A percentile compares a stretch with the other conserved stretches of the same genome.
These are phyloP conservation scores for Brachionus calyciflorus DNA, from an alignment of 1,140 invertebrate species.

Conservation along the genomic window DNA sequence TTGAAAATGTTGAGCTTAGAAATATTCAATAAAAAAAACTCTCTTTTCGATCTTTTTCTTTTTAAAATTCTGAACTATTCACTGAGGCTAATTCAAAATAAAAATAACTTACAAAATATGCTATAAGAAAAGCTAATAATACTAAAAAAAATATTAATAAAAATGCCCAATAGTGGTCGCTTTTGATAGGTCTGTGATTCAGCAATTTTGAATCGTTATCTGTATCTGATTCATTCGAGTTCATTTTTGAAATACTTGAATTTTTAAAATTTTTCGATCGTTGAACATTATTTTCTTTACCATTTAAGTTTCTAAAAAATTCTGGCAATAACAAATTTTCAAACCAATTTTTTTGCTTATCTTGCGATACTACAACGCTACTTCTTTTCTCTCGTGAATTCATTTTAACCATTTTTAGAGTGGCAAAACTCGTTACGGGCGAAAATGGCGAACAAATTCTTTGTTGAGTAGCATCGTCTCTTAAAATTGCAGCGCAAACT, in stretches of 20 bases:
- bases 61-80: conserved; percentile 1
- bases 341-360: conserved; percentile 53
- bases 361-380: conserved; percentile 65
- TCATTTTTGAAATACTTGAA: conserved; percentile 39
- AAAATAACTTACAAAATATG: conserved; percentile 53
- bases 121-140: conserved; percentile 67
- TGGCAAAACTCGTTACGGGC: conserved; percentile 59
- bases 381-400: conserved; percentile 52
- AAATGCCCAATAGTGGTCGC: conserved; percentile 68
- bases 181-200: conserved; percentile 63
- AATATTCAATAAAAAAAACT: no score
- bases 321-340: conserved; percentile 49
- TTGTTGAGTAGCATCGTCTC: neutral
- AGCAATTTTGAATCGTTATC: conserved; percentile 49
- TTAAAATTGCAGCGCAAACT: conserved; percentile 68
- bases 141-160: conserved; percentile 67
- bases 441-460: conserved; percentile 23
- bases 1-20: no score
- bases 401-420: conserved; percentile 55
- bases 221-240: neutral
- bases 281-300: neutral
- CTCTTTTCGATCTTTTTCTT: neutral
- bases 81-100: conserved; percentile 14
- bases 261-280: neutral
- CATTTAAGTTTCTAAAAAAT: neutral